Evolutionary conservation across 37 sponge, comb jelly and placozoan genomes (phyloP).

Genomic region (Chondrosia reniformis): DNA sequence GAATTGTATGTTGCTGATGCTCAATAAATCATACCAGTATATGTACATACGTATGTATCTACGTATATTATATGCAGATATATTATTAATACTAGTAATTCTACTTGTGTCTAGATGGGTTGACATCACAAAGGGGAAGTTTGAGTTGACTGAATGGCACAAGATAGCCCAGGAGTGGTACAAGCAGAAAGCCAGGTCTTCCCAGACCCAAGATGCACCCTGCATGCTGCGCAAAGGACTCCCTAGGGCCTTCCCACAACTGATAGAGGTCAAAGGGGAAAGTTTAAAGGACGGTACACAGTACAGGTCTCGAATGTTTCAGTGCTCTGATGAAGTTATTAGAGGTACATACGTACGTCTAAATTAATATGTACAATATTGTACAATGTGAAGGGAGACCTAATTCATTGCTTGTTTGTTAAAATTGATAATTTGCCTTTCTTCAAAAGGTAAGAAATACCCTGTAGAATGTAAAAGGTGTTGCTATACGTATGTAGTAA

Average conservation of each 20-base stretch:
- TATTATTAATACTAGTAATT: no score
- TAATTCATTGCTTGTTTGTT: no score
- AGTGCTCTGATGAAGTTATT: slow-evolving; percentile 39
- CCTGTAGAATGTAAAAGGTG: no score
- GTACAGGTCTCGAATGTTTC: slow-evolving; percentile 83
- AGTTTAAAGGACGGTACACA: slow-evolving; percentile 84
- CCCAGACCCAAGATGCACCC: slow-evolving; percentile 70
- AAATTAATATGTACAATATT: no score
- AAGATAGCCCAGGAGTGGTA: slow-evolving; percentile 84
- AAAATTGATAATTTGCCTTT: no score
- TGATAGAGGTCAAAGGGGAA: slow-evolving; percentile 77
- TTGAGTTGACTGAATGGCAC: slow-evolving; percentile 86
- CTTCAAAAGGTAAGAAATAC: no score
- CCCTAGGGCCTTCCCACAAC: slow-evolving; percentile 84
- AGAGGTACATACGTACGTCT: slow-evolving; percentile 27
- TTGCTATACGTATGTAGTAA: no score
- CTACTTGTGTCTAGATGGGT: no score
- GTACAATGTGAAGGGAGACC: no score
- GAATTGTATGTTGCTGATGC: no score
- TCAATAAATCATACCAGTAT: no score
- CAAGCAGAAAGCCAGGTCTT: slow-evolving; percentile 66
- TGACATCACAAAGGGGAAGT: slow-evolving; percentile 71
- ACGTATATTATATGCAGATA: slow-evolving; percentile 35
- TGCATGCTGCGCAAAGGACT: slow-evolving; percentile 84
- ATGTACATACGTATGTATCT: neutral